phyloP scores from a whole-genome alignment of 2,797 vertebrate species.

The Synanceia verrucosa region DNA sequence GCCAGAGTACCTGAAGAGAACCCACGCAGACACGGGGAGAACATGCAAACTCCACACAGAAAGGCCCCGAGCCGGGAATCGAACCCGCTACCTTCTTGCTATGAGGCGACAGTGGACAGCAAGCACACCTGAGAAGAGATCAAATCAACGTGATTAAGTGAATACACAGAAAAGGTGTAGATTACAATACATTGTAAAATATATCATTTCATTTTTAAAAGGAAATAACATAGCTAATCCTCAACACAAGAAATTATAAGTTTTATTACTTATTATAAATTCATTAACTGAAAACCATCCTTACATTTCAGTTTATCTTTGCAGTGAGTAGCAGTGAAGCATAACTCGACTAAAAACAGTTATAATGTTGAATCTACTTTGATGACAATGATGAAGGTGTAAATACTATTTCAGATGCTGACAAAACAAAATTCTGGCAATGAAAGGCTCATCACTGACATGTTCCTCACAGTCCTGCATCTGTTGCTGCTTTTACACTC shows the following conservation, averaged over 20 bases:
- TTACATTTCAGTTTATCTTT: not conserved
- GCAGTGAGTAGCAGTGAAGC: not conserved
- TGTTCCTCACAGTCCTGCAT: conserved; percentile 9
- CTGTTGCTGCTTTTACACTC: conserved; percentile 20
- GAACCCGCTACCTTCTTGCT: too few species aligned
- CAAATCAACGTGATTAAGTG: too few species aligned
- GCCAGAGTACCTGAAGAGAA: too few species aligned
- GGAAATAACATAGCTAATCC: too few species aligned
- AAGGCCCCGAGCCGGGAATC: too few species aligned
- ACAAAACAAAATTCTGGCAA: not conserved
- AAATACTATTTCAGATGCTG: not conserved
- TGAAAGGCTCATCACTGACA: conserved; percentile 2
- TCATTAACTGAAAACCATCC: not conserved
- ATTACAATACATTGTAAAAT: too few species aligned
- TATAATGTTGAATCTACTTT: not conserved
- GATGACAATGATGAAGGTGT: not conserved
- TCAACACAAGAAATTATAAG: not conserved
- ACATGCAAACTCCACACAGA: too few species aligned
- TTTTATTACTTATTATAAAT: not conserved
- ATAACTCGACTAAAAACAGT: not conserved
- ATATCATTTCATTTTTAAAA: too few species aligned
- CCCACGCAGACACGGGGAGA: too few species aligned
- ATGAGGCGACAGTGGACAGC: too few species aligned
- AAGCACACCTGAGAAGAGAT: too few species aligned
- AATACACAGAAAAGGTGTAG: too few species aligned